Evolutionary conservation across 2,113 vertebrate species (phyloP), one percentile per base, ranked within the genome.

Genomic region (Pagrus major): DNA sequence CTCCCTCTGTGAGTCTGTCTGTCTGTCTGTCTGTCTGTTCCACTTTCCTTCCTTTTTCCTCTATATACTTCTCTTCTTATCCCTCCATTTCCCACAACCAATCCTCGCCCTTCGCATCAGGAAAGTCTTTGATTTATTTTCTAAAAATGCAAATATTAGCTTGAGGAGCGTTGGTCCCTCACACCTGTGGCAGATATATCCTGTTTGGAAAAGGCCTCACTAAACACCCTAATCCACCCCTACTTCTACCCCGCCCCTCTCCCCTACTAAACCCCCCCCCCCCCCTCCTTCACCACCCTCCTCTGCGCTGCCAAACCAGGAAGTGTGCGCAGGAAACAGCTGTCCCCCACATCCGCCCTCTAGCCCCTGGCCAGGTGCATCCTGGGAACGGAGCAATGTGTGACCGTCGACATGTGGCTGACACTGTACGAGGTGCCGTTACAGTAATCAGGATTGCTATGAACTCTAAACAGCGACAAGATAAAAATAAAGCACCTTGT

Each of bases 301-400:
- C 51, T 20, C 6, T 25, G 31, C 56, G 44, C 78, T 81, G 59
- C 63, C 60, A 80, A 82, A 88, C 88, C 93, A 93, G 95, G 93
- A 95, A 95, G 91, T 84, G 84, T 92, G 91, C 83, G 83, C 92
- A 94, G 96, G 95, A 96, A 95, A 90, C 96, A 96, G 95, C 95
- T 95, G 95, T 89, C 88, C 87, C 91, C 75, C 67, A 75, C 87
- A 83, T 95, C 95, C 94, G 93, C 81, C 84, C 59, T 46, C 59
- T 89, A 21, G 78, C 60, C 83, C 71, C 75, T 69, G 54, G 74
- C 95, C 95, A 96, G 96, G 95, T 96, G 96, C 94, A 95, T 96
- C 96, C 96, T 96, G 95, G 94, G 94, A 93, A 94, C 25, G 76
- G 56, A 83, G 83, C 51, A 56, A 88, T 87, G 85, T 92, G 87